A percentile compares a stretch with the other conserved stretches of the same genome.
These are phyloP conservation scores for Pseudanteris insignis DNA, from an alignment of 2,888 invertebrate genomes.

Conservation along the genomic window DNA sequence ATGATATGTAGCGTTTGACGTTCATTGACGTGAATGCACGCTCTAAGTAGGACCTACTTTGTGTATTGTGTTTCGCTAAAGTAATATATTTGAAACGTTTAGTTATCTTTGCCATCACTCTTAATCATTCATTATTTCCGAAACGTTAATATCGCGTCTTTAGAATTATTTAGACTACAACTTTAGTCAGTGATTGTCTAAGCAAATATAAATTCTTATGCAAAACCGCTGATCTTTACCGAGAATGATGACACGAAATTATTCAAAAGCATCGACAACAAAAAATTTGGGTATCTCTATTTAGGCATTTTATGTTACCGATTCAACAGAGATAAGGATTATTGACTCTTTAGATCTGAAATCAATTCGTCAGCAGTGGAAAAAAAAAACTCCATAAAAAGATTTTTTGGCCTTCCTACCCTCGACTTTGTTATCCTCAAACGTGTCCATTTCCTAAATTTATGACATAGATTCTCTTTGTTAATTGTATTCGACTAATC, in stretches of 20 bases:
- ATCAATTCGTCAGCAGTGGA: slow-evolving; percentile 21
- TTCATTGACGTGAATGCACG: slow-evolving; percentile 23
- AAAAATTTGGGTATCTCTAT: slow-evolving; percentile 20
- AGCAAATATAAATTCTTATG: slow-evolving; percentile 23
- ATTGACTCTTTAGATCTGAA: slow-evolving; percentile 27
- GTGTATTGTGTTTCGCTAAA: slow-evolving; percentile 28
- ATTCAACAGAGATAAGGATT: slow-evolving; percentile 22
- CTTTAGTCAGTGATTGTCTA: slow-evolving; percentile 7
- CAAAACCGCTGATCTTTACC: slow-evolving; percentile 20
- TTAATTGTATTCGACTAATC: too few species aligned
- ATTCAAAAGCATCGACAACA: slow-evolving; percentile 15
- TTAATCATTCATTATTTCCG: slow-evolving; percentile 21
- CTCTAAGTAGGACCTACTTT: slow-evolving; percentile 30
- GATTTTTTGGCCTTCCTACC: too few species aligned
- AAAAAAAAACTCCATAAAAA: too few species aligned
- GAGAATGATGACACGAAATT: slow-evolving; percentile 28
- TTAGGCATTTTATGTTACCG: slow-evolving; percentile 16
- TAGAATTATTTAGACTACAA: slow-evolving; percentile 23
- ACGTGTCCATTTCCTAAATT: too few species aligned
- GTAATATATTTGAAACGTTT: slow-evolving; percentile 31
- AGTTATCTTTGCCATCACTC: slow-evolving; percentile 13
- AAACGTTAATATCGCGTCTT: slow-evolving; percentile 11
- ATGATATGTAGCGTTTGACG: slow-evolving; percentile 21
- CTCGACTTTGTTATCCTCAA: too few species aligned
- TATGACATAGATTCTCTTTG: too few species aligned